Base-by-base conservation (phyloP, 2,888 invertebrate genomes). In the Lycocerus yunnanus region DNA sequence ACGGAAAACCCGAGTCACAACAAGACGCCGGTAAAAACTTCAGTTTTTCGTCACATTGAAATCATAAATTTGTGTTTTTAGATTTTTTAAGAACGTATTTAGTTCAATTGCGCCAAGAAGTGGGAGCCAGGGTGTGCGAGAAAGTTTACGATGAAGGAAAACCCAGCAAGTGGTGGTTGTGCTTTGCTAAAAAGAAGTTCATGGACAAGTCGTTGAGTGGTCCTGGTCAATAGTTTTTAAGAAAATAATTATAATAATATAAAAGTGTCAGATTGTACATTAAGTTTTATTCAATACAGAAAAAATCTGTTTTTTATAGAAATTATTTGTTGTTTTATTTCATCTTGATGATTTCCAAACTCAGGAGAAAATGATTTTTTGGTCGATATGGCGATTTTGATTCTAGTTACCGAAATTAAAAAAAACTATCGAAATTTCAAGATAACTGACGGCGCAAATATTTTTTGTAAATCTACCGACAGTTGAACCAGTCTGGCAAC, bases 91-190 rank as follows among this genome's bases (percentile, higher is more conserved):
- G 97, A 79, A 93, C 95, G 79, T 99, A 99, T 88, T 88, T 99
- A 75, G 94, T 95, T 79, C 99, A 99, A 88, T 86, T 99, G 76
- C 90, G 99, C 73, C 98, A 99, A 88, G 99, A 99, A 88, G 95
- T 97, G 21, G 98, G 99, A 2, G 88, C 91, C 70, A 91, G 99
- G 79, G 92, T 99, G 13, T 93, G 95, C 86, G 98, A 98, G 75
- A 95, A 94, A 88, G 99, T 96, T 2, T 98, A 97, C 87, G 93
- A 92, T 63, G 95, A 95, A 78, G 97, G 97, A 8, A 97, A 97
- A 84, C 98, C 99, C 9, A 97, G 96, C 85, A 99, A 99, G 88
- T 99, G 99, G 99, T 99, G 99, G 99, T 89, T 98, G 72, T 99
- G 99, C 86, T 99, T 99, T 89, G 95, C 98, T 21, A 98, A 98